These are phyloP conservation scores for Disparrhopalites patrizii DNA, from an alignment of 2,888 invertebrate genomes.

Conservation along the genomic window DNA sequence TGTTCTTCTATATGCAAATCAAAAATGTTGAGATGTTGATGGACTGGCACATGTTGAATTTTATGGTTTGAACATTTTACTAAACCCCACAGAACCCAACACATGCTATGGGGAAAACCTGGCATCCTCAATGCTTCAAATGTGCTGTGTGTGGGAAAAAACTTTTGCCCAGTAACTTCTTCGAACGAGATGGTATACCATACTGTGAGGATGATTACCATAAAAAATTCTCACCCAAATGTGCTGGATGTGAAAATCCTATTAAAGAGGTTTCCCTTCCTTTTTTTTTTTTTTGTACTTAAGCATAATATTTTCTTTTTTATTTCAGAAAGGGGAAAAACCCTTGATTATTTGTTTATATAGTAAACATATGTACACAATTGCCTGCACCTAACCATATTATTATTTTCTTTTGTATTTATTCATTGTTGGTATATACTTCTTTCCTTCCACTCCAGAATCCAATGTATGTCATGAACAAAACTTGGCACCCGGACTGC, in stretches of 20 bases:
- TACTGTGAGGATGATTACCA: constrained; percentile 42
- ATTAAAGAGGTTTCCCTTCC: constrained; percentile 41
- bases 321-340: too few species aligned
- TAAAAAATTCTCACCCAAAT: constrained; percentile 36
- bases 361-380: too few species aligned
- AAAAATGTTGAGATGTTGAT: too few species aligned
- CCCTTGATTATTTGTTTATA: too few species aligned
- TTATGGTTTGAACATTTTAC: not conserved
- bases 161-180: constrained; percentile 35
- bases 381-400: too few species aligned
- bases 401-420: too few species aligned
- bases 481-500: constrained; percentile 24
- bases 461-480: constrained; percentile 5
- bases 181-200: constrained; percentile 35
- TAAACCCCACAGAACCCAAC: constrained; percentile 23
- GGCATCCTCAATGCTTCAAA: constrained; percentile 43
- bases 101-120: constrained; percentile 36
- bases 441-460: too few species aligned
- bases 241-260: constrained; percentile 38
- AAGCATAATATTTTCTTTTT: too few species aligned
- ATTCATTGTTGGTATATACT: too few species aligned
- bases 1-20: too few species aligned
- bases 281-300: not conserved
- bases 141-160: constrained; percentile 34
- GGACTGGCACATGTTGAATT: too few species aligned